A percentile compares a stretch with the other conserved stretches of the same genome.
phyloP scores from a whole-genome alignment of 2,797 vertebrate genomes.

The Pseudotriccus pelzelni region DNA sequence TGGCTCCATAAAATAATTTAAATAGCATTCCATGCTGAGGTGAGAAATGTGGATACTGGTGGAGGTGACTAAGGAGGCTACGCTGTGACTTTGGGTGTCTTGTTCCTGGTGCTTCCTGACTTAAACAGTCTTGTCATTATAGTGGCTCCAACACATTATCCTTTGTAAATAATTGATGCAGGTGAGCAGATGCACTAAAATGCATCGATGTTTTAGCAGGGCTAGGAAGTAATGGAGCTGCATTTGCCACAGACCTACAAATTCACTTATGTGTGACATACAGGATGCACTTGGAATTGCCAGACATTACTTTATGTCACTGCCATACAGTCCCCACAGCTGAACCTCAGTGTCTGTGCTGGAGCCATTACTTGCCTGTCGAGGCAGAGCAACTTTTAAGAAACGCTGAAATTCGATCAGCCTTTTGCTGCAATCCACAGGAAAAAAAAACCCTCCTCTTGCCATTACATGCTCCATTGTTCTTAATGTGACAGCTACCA shows the following conservation, averaged over 20 bases:
- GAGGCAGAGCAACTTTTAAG: background rate
- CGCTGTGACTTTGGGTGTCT: background rate
- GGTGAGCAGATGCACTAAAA: background rate
- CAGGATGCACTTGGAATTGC: background rate
- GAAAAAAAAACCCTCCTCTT: background rate
- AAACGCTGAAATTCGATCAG: background rate
- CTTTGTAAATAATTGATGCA: background rate
- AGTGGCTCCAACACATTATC: background rate
- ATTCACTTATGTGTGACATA: rapidly evolving
- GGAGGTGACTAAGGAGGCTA: background rate
- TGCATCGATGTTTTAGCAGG: background rate
- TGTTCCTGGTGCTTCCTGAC: background rate
- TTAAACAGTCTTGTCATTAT: background rate
- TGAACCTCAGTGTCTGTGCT: background rate
- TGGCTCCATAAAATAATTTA: background rate
- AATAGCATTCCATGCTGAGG: background rate
- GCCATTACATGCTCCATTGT: background rate
- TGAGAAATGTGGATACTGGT: background rate
- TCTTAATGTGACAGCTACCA: background rate
- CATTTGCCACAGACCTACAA: background rate
- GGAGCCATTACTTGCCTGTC: background rate
- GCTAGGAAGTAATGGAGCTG: background rate
- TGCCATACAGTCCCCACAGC: background rate
- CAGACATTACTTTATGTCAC: rapidly evolving
- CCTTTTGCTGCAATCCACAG: background rate